Conservation (phyloP, 2,113 vertebrate genomes). For the Anser brachyrhynchus region DNA sequence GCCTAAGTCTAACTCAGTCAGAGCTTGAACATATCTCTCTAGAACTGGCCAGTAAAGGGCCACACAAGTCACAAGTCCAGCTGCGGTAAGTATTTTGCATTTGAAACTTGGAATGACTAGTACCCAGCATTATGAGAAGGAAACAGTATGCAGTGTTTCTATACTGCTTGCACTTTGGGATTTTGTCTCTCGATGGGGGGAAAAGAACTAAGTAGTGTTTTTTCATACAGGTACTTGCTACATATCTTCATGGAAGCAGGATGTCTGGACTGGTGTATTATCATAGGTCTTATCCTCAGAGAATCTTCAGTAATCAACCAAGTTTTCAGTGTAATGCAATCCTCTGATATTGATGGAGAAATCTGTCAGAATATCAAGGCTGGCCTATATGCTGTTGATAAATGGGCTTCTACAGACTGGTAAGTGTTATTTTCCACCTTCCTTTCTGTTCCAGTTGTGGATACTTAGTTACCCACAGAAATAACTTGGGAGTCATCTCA, state of each 20-base stretch:
- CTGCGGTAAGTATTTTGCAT: conserved; percentile 84
- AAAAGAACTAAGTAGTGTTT: neutral
- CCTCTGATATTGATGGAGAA: conserved; percentile 87
- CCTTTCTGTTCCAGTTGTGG: neutral
- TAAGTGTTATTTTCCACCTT: conserved; percentile 60
- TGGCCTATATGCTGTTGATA: conserved; percentile 87
- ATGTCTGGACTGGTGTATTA: conserved; percentile 94
- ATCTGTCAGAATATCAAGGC: conserved; percentile 86
- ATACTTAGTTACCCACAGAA: neutral
- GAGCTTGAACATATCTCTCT: conserved; percentile 97
- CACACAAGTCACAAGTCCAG: conserved; percentile 96
- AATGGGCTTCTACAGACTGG: conserved; percentile 94
- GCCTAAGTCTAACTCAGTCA: conserved; percentile 90
- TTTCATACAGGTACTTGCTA: conserved; percentile 86
- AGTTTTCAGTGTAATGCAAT: conserved; percentile 87
- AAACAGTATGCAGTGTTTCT: neutral
- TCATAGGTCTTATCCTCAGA: conserved; percentile 92
- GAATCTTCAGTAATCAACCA: conserved; percentile 90
- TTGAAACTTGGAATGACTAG: neutral
- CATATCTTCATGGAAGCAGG: conserved; percentile 97
- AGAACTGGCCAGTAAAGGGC: conserved; percentile 96
- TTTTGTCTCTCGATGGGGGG: neutral
- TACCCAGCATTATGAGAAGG: neutral
- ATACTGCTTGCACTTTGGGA: neutral
- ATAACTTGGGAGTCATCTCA: neutral